Base-by-base conservation (phyloP, 2,888 invertebrate species). In the Xestobium rufovillosum region DNA sequence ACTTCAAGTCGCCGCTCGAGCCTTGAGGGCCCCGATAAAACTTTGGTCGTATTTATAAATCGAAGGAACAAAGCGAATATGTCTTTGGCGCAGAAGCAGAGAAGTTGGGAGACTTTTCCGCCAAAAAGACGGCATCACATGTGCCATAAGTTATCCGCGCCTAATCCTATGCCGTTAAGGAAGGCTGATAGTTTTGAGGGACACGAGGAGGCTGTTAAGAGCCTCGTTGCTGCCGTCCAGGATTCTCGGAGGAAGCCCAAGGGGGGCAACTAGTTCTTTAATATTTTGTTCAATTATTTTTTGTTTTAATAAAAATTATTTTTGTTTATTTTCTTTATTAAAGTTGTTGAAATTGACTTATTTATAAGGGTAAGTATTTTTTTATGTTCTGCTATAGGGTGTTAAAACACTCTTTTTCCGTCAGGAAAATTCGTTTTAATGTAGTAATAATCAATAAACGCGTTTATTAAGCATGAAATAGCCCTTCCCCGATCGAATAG, bases 101-200 rank as follows among this genome's bases (percentile, higher is more conserved):
- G 75, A 27, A 75, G 74, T 38, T 76, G 76, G 76, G 76, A 76
- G 55, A 76, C 76, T 1, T 76, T 76, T 49, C 76, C 76, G 2
- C 71, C 76, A 9, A 70, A 71, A 48, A 52, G 63, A 4, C 47
- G 61, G 16, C 63, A 63, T 37, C 65, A 65, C 45, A 54, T 62
- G 38, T 65, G 64, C 34, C 59, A 59, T 11, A 58, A 60, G 44
- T 43, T 60, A 26, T 54, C 56, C 3, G 57, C 57, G 2, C 56
- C 53, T 1, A 49, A 48, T 25, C 56, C 56, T 1, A 48, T 52
- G 39, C 69, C 67, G 14, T 53, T 76, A 33, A 68, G 74, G 42
- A 78, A 78, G 52, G 75, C 78, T 1, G 78, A 78, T 51, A 78
- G 78, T 52, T 79, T 79, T 52, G 79, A 79, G 55, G 78, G 78